Evolutionary conservation across 2,113 vertebrate species (phyloP), one percentile per base, ranked within the genome.

Genomic region (Rhynchopsitta pachyrhyncha): DNA sequence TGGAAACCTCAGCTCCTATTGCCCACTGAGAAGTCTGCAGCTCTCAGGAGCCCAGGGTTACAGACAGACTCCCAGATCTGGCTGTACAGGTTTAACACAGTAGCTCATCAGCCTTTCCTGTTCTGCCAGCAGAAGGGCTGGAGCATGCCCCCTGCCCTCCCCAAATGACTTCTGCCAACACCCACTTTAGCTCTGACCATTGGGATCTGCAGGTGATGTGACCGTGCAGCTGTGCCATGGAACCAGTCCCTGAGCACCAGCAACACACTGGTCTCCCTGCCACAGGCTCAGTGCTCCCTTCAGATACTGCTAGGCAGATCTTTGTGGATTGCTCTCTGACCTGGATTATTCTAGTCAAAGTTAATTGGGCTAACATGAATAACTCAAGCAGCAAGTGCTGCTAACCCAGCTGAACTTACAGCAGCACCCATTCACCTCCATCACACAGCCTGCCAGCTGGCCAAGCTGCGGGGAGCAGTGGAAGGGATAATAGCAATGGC

Each of bases 201-300:
- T 25, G 39, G 29, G 15, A 28, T 25, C 55, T 67, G 46, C 68
- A 80, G 63, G 37, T 20, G n/a, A 62, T 1, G 0, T 0, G 0
- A 27, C 27, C 0, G 0, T 18, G 33, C 23, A 47, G 42, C 29
- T 73, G 31, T 10, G 42, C 46, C 77, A n/a, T 0, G 0, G 27
- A 49, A 90, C 57, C 3, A 2, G 62, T 29, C 62, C n/a, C 66
- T 0, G 19, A 60, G 17, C 1, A 25, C 35, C 71, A 28, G 33
- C 41, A 81, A 16, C 20, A 31, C 44, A 57, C 20, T 41, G 44
- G 18, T 2, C 19, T 74, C 73, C 29, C 15, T 29, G 39, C 35
- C 78, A 64, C 1, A 0, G 46, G 44, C 77, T 84, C 52, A 15
- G n/a, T 53, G 59, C 7, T 29, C 42, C 52, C 66, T 63, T 73